Evolutionary conservation across 2,113 vertebrate genomes (phyloP), one percentile per base, ranked within the genome.

Genomic region (Scomber japonicus): DNA sequence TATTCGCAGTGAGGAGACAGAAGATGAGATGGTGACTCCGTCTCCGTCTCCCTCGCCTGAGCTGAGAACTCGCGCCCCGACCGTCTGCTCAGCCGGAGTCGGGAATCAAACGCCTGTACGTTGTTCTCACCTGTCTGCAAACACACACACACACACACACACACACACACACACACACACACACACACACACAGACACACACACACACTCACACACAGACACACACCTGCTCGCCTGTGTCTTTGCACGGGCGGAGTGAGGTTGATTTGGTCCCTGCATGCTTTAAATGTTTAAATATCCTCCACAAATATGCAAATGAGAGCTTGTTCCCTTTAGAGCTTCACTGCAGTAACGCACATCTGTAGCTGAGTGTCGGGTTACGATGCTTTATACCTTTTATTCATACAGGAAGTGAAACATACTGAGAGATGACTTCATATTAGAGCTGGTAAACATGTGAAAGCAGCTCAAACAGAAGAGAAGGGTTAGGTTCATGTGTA

Each of bases 31-130:
- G 0, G 92, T 85, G 11, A 83, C 94, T 40, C 89, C 95, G 5
- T 93, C 94, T 50, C 91, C 96, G 5, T 93, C 94, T 8, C 93
- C 94, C 4, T 92, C 94, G 0, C 95, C 96, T 1, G 85, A 95
- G 1, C 90, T 91, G 67, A 87, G 90, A 76, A 73, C 69, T 31
- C 95, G 92, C 62, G 90, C 95, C 0, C 95, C n/a, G 95, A 19
- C 92, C 94, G 4, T 86, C 96, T 71, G 89, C 94, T 9, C 97
- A 96, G 89, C 96, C 96, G 0, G 98, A 99, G 88, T 99, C 98
- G 0, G 97, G 98, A 87, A 99, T 99, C 94, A 99, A 97, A 92
- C 94, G 97, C 83, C 95, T 99, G 98, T 99, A 96, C 91, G 98
- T 98, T 11, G 17, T 5, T 78, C 15, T 31, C 51, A 46, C 53